Percentiles rank a stretch among this genome's conserved stretches.
These are phyloP conservation scores for Equus quagga DNA, from an alignment of 2,113 vertebrate genomes.

Conservation along the genomic window DNA sequence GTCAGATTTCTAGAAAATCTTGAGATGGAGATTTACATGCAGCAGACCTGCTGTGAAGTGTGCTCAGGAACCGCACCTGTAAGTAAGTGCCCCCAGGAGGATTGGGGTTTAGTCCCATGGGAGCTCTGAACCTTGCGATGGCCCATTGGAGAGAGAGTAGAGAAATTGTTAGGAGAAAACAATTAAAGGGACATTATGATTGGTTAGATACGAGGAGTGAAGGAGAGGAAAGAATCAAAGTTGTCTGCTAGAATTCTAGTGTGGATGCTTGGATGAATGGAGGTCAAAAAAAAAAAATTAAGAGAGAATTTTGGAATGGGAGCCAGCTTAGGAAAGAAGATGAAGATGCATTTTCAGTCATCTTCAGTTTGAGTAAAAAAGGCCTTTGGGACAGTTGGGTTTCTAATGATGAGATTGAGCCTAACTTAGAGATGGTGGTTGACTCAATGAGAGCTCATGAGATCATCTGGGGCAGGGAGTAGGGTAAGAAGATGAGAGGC, in stretches of 20 bases:
- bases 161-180: not conserved
- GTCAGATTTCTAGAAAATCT: not conserved
- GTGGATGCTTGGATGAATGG: not conserved
- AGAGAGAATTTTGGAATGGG: not conserved
- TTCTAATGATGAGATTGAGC: not conserved
- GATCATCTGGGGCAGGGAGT: not conserved
- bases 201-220: not conserved
- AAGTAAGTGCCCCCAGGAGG: not conserved
- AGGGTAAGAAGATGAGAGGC: not conserved
- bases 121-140: not conserved
- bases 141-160: not conserved
- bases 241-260: not conserved
- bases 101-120: not conserved
- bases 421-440: not conserved
- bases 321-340: not conserved
- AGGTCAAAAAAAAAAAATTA: not conserved
- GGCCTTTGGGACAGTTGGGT: not conserved
- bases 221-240: not conserved
- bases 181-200: not conserved
- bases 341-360: not conserved
- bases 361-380: not conserved
- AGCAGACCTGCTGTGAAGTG: not conserved
- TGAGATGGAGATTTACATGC: not conserved
- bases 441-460: not conserved
- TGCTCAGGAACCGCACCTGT: not conserved